Percentiles rank a stretch among this genome's conserved stretches.
phyloP scores from a whole-genome alignment of 2,113 vertebrate genomes.

The Mirza zaza region DNA sequence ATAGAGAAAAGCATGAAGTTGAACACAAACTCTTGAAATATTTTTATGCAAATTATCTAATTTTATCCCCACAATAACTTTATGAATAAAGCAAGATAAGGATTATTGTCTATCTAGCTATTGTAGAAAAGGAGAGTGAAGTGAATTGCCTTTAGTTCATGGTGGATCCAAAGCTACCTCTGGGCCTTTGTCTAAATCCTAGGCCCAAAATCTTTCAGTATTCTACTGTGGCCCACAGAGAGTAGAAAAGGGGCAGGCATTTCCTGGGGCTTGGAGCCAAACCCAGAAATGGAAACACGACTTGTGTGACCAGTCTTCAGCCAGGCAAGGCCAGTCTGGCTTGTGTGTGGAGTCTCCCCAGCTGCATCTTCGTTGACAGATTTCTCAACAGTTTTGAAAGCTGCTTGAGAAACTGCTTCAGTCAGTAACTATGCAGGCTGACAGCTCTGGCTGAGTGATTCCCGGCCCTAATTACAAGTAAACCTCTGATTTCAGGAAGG shows the following conservation, averaged over 20 bases:
- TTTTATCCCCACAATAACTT: not conserved
- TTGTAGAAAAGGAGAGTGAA: not conserved
- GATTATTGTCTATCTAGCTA: not conserved
- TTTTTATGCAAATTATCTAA: not conserved
- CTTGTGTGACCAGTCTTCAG: not conserved
- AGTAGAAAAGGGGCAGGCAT: not conserved
- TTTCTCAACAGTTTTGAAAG: slow-evolving; percentile 16
- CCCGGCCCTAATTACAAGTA: not conserved
- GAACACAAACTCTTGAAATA: not conserved
- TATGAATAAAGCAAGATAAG: not conserved
- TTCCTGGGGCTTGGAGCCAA: not conserved
- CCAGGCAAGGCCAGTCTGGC: not conserved
- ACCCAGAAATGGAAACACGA: not conserved
- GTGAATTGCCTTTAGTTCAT: not conserved
- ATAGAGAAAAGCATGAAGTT: not conserved
- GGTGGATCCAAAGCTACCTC: not conserved
- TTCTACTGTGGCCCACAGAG: too few relatives aligned
- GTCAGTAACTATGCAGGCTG: not conserved
- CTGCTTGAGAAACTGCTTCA: not conserved
- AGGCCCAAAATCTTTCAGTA: not conserved
- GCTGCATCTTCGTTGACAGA: not conserved
- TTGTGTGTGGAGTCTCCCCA: not conserved
- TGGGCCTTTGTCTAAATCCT: not conserved
- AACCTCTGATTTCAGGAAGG: not conserved
- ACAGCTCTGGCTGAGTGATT: not conserved